Percentiles rank a stretch among this genome's conserved stretches.
These are phyloP conservation scores for Muscicapa adusta DNA, from an alignment of 2,113 vertebrate species.

Conservation along the genomic window DNA sequence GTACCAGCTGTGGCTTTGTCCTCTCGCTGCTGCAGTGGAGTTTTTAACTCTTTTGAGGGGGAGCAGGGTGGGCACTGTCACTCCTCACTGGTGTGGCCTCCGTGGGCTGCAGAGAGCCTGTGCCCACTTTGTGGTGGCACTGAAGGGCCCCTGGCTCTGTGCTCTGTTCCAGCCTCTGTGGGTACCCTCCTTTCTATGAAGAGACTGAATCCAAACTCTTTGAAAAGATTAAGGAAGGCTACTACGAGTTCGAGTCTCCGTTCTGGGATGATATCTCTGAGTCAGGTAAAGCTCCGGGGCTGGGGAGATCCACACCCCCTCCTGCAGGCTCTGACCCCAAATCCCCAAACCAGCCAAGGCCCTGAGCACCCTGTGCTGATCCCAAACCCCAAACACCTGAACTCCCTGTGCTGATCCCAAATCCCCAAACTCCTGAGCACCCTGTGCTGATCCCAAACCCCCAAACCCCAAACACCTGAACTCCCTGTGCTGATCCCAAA, in stretches of 20 bases:
- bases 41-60: not conserved
- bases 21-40: not conserved
- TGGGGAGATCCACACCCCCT: fast-evolving
- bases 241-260: slow-evolving; percentile 89
- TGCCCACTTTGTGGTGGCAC: fast-evolving
- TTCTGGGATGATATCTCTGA: slow-evolving; percentile 95
- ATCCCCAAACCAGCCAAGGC: no score
- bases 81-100: fast-evolving
- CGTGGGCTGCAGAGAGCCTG: fast-evolving
- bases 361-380: no score
- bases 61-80: not conserved
- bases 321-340: not conserved
- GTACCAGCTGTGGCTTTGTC: slow-evolving; percentile 48
- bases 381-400: no score
- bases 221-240: slow-evolving; percentile 91
- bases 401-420: no score
- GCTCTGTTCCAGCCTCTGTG: slow-evolving; percentile 79
- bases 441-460: no score
- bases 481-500: no score
- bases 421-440: no score
- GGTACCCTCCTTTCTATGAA: slow-evolving; percentile 96
- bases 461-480: no score
- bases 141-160: not conserved
- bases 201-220: slow-evolving; percentile 89
- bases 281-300: slow-evolving; percentile 72